Evolutionary conservation across 2,113 vertebrate species (phyloP).

Genomic region (Gambusia affinis): DNA sequence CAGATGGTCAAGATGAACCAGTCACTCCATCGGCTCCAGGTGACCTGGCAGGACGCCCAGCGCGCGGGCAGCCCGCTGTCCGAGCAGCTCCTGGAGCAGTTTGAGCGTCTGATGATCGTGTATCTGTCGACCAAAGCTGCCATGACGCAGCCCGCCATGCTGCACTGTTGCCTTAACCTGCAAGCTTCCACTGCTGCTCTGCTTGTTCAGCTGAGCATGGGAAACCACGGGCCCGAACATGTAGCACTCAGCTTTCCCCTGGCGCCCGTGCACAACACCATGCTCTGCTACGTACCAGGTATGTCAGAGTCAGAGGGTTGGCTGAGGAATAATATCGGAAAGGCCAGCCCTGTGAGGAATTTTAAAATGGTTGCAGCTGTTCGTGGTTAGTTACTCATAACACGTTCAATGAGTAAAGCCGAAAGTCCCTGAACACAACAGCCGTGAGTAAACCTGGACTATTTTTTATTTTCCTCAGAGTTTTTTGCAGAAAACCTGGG

Average conservation of each 20-base stretch:
- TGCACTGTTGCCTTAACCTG: conserved; percentile 94
- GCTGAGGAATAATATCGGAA: background rate
- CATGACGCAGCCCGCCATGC: conserved; percentile 90
- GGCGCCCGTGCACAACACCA: conserved; percentile 80
- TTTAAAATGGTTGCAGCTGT: conserved; percentile 10
- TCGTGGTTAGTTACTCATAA: background rate
- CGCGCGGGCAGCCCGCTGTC: conserved; percentile 86
- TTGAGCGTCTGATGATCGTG: conserved; percentile 95
- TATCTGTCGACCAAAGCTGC: conserved; percentile 96
- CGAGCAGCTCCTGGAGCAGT: conserved; percentile 93
- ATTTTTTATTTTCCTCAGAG: conserved; percentile 79
- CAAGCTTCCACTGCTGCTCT: conserved; percentile 93
- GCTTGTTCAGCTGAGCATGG: conserved; percentile 89
- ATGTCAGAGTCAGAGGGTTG: conserved; percentile 24
- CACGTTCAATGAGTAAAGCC: conserved; percentile 1
- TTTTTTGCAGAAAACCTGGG: conserved; percentile 98
- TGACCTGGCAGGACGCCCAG: conserved; percentile 94
- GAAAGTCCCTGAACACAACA: conserved; percentile 6
- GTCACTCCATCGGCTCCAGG: conserved; percentile 95
- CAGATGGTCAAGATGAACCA: conserved; percentile 99
- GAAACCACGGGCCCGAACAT: conserved; percentile 86
- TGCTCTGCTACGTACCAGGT: conserved; percentile 93
- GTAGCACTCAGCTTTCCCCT: conserved; percentile 88
- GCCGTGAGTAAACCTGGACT: conserved; percentile 14
- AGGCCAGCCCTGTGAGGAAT: background rate